These are phyloP conservation scores for Pachydiplax longipennis DNA, from an alignment of 2,888 invertebrate species.

Conservation along the genomic window DNA sequence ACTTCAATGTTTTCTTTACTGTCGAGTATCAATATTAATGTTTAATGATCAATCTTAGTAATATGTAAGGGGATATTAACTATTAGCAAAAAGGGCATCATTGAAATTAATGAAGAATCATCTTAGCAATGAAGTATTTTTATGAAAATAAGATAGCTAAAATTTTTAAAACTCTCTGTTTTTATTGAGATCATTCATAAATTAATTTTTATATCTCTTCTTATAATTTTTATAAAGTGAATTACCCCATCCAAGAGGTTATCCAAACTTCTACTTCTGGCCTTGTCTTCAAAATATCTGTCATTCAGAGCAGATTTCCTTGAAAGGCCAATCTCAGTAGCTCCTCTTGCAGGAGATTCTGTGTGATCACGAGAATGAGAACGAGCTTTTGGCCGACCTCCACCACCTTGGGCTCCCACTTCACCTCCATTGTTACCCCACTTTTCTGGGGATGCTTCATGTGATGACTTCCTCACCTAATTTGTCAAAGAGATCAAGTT, in stretches of 20 bases:
- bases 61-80: too few species aligned
- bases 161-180: too few species aligned
- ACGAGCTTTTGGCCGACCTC: slow-evolving; percentile 48
- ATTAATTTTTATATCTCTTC: too few species aligned
- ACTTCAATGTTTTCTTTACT: too few species aligned
- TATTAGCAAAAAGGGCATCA: too few species aligned
- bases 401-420: slow-evolving; percentile 32
- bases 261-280: slow-evolving; percentile 80
- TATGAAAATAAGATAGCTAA: too few species aligned
- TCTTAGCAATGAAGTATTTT: too few species aligned
- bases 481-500: neutral
- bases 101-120: too few species aligned
- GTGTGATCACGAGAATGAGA: slow-evolving; percentile 57
- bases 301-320: slow-evolving; percentile 86
- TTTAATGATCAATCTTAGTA: too few species aligned
- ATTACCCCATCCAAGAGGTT: slow-evolving; percentile 73
- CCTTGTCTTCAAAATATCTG: slow-evolving; percentile 86
- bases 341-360: slow-evolving; percentile 47
- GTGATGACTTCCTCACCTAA: slow-evolving; percentile 71
- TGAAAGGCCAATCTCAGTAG: slow-evolving; percentile 66
- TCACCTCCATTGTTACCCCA: slow-evolving; percentile 48
- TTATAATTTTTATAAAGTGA: neutral
- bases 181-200: too few species aligned
- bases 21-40: too few species aligned
- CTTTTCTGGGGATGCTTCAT: slow-evolving; percentile 67